Evolutionary conservation across 2,888 invertebrate genomes (phyloP).

Genomic region (Athrips mouffetella): DNA sequence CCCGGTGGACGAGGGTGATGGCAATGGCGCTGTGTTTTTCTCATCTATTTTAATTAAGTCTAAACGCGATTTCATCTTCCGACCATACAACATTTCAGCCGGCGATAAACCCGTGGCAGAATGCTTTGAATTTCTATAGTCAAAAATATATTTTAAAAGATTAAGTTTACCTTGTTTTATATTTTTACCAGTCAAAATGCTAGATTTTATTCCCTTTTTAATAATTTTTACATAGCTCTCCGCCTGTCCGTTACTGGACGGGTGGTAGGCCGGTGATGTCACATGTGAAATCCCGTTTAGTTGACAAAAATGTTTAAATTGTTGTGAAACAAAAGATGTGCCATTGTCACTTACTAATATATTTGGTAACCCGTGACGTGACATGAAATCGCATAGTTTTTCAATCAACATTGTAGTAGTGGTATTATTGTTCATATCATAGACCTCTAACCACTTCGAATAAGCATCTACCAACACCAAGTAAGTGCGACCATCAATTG

Average conservation of each 20-base stretch:
- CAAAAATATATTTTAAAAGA: background rate
- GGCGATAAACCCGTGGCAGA: background rate
- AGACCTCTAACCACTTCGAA: too few relatives aligned
- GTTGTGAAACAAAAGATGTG: constrained; percentile 24
- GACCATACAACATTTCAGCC: background rate
- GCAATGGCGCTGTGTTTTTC: too few relatives aligned
- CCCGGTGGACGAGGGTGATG: too few relatives aligned
- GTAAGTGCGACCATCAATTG: too few relatives aligned
- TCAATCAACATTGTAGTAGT: constrained; percentile 22
- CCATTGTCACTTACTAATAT: constrained; percentile 30
- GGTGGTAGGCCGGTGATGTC: constrained; percentile 28
- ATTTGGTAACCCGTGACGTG: constrained; percentile 26
- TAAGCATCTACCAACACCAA: too few relatives aligned
- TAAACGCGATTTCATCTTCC: background rate
- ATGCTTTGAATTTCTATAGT: background rate
- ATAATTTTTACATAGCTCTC: constrained; percentile 30
- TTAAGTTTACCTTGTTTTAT: background rate
- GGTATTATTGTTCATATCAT: constrained; percentile 12
- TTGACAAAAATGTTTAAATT: constrained; percentile 26
- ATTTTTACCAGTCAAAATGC: background rate
- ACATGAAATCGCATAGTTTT: constrained; percentile 28
- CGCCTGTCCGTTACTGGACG: constrained; percentile 30
- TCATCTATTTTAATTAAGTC: too few relatives aligned
- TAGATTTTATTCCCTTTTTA: constrained; percentile 29
- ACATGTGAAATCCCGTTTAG: constrained; percentile 28